Conservation (phyloP, 2,888 invertebrate genomes). For the Microchrysa polita region DNA sequence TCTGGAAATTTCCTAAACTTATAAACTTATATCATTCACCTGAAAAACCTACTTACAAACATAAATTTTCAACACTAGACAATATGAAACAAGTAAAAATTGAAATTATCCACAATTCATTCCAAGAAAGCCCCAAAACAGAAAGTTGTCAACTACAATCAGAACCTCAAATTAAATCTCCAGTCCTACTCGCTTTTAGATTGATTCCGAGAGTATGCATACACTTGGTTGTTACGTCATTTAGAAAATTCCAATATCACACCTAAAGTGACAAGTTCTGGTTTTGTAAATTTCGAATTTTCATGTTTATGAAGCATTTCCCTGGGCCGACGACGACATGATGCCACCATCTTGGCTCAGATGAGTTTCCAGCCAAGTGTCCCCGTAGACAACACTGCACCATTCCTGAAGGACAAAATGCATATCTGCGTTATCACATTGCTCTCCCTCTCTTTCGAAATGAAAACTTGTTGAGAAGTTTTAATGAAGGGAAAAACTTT, state of each 20-base stretch:
- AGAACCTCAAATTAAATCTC: not conserved
- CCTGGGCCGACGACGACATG: not conserved
- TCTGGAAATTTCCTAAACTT: no score
- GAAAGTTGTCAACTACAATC: slow-evolving; percentile 2
- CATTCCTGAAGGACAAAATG: not conserved
- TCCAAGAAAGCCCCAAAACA: not conserved
- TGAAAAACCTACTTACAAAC: no score
- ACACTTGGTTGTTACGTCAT: not conserved
- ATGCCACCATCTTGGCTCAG: not conserved
- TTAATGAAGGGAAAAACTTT: slow-evolving; percentile 12
- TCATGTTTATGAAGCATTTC: not conserved
- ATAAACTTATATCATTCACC: no score
- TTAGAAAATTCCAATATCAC: not conserved
- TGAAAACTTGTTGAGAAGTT: not conserved
- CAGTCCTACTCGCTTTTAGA: not conserved
- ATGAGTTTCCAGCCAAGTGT: no score
- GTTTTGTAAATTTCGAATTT: slow-evolving; percentile 5
- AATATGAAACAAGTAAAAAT: no score
- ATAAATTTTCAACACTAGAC: no score
- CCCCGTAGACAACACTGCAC: no score
- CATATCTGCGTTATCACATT: slow-evolving; percentile 1
- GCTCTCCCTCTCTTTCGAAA: no score
- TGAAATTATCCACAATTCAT: no score
- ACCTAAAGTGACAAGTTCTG: slow-evolving; percentile 5
- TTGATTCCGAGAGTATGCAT: not conserved